Evolutionary conservation across 1,140 invertebrate species (phyloP).

Genomic region (Mylabris phalerata): DNA sequence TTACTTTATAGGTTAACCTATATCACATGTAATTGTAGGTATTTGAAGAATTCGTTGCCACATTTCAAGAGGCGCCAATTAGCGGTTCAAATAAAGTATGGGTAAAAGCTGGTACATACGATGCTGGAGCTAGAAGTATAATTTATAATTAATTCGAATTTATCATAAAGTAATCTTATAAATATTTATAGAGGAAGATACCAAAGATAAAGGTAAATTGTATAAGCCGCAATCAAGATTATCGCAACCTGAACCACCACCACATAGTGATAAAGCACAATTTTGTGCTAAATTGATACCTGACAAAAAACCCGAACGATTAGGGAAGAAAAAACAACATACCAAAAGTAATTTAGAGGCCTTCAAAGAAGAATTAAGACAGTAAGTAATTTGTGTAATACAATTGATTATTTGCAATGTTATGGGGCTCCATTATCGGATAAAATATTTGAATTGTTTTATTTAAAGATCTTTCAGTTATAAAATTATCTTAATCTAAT

Average conservation of each 20-base stretch:
- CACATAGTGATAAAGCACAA: conserved; percentile 52
- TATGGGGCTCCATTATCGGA: no score
- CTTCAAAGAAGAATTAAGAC: conserved; percentile 38
- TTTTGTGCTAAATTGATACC: conserved; percentile 65
- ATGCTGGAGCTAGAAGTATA: conserved; percentile 87
- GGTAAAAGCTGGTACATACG: conserved; percentile 94
- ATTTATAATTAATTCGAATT: conserved; percentile 18
- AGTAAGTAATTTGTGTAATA: conserved; percentile 21
- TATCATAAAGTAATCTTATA: no score
- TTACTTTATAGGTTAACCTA: conserved; percentile 11
- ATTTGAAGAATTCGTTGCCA: conserved; percentile 95
- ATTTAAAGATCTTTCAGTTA: no score
- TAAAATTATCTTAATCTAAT: no score
- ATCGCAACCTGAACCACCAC: conserved; percentile 44
- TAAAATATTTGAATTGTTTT: no score
- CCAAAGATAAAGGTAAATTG: conserved; percentile 81
- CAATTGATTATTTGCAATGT: no score
- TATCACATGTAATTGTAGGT: conserved; percentile 51
- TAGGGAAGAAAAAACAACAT: conserved; percentile 70
- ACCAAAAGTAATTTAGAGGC: conserved; percentile 92
- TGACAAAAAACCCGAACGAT: conserved; percentile 56
- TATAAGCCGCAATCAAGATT: conserved; percentile 86
- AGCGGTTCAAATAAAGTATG: conserved; percentile 82
- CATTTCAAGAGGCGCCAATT: conserved; percentile 82
- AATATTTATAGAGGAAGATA: conserved; percentile 67